Percentiles rank a stretch among this genome's conserved stretches.
Conservation (phyloP, 2,888 invertebrate genomes). For the Dione juno region DNA sequence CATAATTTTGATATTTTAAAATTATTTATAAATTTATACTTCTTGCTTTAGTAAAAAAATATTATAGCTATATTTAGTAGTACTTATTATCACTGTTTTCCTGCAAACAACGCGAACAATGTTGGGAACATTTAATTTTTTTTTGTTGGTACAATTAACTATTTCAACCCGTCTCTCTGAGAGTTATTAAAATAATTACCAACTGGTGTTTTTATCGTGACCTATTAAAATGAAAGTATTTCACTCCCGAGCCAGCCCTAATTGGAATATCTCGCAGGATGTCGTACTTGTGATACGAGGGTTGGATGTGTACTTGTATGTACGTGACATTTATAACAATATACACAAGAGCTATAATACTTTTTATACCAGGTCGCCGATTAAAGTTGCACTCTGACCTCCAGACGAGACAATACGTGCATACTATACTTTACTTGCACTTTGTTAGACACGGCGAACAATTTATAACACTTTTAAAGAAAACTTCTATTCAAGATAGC, state of each 20-base stretch:
- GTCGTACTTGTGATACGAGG: constrained; percentile 66
- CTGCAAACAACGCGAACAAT: not conserved
- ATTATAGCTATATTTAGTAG: not conserved
- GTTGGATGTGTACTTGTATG: constrained; percentile 57
- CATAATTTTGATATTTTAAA: too few species aligned
- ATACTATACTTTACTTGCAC: constrained; percentile 8
- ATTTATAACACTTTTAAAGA: not conserved
- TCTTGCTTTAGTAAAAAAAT: not conserved
- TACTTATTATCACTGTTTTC: not conserved
- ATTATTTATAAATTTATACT: not conserved
- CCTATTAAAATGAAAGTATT: constrained; percentile 36
- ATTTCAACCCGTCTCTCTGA: not conserved
- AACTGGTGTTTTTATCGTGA: constrained; percentile 15
- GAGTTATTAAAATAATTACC: constrained; percentile 15
- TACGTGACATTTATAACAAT: constrained; percentile 34
- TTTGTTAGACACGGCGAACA: constrained; percentile 9
- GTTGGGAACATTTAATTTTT: not conserved
- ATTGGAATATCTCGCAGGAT: constrained; percentile 69
- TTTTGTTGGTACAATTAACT: constrained; percentile 8
- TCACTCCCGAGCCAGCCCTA: constrained; percentile 55
- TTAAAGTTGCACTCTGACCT: constrained; percentile 59
- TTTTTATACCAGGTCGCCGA: constrained; percentile 51
- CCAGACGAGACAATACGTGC: constrained; percentile 49
- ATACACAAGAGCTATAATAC: constrained; percentile 24
- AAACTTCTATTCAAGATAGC: constrained; percentile 4